A percentile compares a stretch with the other conserved stretches of the same genome.
Evolutionary conservation across 1,140 invertebrate species (phyloP).

Genomic region (Penaeus chinensis): DNA sequence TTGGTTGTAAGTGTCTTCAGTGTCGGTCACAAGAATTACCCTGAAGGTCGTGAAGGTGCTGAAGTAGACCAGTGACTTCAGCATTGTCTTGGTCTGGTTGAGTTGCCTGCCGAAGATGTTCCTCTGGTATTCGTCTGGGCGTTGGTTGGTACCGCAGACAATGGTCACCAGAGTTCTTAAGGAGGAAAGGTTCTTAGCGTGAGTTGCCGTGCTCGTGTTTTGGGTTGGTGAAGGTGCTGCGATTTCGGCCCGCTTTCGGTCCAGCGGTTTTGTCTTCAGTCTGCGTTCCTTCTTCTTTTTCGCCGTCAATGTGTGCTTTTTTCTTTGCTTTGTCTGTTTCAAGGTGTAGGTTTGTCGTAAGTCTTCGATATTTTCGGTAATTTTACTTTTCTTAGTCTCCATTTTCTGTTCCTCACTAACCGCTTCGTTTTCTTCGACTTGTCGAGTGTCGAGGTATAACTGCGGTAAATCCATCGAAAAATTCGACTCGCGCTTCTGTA

Average conservation of each 20-base stretch:
- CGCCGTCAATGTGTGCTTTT: too few species aligned
- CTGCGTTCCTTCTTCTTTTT: too few species aligned
- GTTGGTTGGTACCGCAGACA: not conserved
- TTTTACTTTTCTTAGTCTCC: too few species aligned
- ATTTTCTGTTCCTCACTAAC: too few species aligned
- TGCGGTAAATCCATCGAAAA: not conserved
- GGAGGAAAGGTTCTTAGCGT: too few species aligned
- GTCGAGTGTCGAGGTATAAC: not conserved
- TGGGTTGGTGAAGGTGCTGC: not conserved
- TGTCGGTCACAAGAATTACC: not conserved
- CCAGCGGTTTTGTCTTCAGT: too few species aligned
- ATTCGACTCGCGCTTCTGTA: not conserved
- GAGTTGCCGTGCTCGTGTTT: not conserved
- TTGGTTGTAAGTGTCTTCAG: not conserved
- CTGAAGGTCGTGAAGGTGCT: not conserved
- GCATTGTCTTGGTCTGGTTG: conserved; percentile 5
- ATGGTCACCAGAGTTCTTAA: not conserved
- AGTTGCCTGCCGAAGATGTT: conserved; percentile 4
- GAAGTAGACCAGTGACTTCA: conserved; percentile 19
- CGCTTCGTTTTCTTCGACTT: not conserved
- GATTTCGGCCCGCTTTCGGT: not conserved
- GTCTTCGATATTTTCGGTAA: too few species aligned
- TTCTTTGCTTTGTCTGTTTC: too few species aligned
- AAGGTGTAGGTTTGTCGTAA: too few species aligned
- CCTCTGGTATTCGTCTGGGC: not conserved